A percentile compares a stretch with the other conserved stretches of the same genome.
phyloP scores from a whole-genome alignment of 2,113 vertebrate species.

The Entelurus aequoreus region DNA sequence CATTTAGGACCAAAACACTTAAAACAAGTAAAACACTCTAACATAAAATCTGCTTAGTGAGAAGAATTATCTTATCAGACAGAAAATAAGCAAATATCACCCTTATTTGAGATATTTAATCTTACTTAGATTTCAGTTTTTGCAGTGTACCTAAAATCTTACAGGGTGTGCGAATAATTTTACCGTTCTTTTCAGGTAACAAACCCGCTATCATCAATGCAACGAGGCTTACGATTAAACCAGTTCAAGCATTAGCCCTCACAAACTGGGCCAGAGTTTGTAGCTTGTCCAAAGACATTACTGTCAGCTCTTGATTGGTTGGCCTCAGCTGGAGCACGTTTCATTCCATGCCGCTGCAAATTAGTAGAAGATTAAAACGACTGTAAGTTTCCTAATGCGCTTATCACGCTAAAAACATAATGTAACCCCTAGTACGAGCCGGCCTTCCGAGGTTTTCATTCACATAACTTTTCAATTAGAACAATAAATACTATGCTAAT shows the following conservation, averaged over 20 bases:
- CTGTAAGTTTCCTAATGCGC: slow-evolving; percentile 58
- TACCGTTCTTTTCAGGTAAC: too few species aligned
- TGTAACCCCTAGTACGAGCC: slow-evolving; percentile 41
- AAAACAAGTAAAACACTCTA: too few species aligned
- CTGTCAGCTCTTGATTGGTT: slow-evolving; percentile 33
- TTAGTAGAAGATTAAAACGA: slow-evolving; percentile 69
- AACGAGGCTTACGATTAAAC: not conserved
- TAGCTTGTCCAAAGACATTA: slow-evolving; percentile 31
- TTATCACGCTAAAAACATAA: slow-evolving; percentile 49
- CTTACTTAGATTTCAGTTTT: too few species aligned
- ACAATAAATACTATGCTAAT: too few species aligned
- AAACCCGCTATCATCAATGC: not conserved
- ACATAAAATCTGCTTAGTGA: too few species aligned
- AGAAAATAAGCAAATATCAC: too few species aligned
- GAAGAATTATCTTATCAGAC: too few species aligned
- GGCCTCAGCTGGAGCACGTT: slow-evolving; percentile 44
- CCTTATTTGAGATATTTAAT: too few species aligned
- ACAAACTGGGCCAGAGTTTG: slow-evolving; percentile 24
- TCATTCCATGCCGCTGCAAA: slow-evolving; percentile 51
- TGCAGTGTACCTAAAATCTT: too few species aligned
- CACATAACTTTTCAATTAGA: slow-evolving; percentile 39
- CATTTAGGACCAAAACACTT: too few species aligned
- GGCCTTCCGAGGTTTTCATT: slow-evolving; percentile 27
- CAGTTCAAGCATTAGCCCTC: slow-evolving; percentile 17
- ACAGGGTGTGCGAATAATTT: too few species aligned